Evolutionary conservation across 2,888 invertebrate genomes (phyloP).

Genomic region (Orthosia gracilis): DNA sequence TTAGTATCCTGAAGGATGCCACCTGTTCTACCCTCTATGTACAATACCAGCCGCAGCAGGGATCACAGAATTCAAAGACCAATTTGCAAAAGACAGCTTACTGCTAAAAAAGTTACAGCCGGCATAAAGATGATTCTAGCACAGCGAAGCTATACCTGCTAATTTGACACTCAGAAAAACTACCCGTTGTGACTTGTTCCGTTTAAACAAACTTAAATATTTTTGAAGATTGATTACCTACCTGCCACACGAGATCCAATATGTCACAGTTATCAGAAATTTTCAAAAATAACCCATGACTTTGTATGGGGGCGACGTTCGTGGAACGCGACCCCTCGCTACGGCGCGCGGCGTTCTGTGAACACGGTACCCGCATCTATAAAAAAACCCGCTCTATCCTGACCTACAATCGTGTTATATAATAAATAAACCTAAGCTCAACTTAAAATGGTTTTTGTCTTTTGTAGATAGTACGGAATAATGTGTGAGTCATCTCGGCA

Average conservation of each 20-base stretch:
- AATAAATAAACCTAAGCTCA: conserved; percentile 54
- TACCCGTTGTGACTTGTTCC: background rate
- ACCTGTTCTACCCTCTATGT: background rate
- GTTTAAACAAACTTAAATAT: background rate
- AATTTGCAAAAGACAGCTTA: background rate
- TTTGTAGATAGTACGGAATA: conserved; percentile 58
- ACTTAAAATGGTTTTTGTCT: conserved; percentile 52
- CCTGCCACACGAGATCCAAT: conserved; percentile 11
- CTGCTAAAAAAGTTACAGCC: background rate
- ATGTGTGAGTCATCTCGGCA: conserved; percentile 26
- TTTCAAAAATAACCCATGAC: conserved; percentile 66
- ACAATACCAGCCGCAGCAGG: conserved; percentile 10
- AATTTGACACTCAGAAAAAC: background rate
- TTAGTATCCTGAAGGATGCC: background rate
- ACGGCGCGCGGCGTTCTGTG: conserved; percentile 61
- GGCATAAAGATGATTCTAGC: background rate
- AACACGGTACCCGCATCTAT: conserved; percentile 64
- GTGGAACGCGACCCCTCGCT: conserved; percentile 66
- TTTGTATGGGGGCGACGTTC: conserved; percentile 65
- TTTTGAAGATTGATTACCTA: conserved; percentile 34
- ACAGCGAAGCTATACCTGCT: background rate
- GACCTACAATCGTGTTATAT: conserved; percentile 59
- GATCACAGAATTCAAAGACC: background rate
- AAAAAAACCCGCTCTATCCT: conserved; percentile 61
- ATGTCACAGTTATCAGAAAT: conserved; percentile 51